phyloP scores from a whole-genome alignment of 2,113 vertebrate species.

The Dasyprocta punctata region DNA sequence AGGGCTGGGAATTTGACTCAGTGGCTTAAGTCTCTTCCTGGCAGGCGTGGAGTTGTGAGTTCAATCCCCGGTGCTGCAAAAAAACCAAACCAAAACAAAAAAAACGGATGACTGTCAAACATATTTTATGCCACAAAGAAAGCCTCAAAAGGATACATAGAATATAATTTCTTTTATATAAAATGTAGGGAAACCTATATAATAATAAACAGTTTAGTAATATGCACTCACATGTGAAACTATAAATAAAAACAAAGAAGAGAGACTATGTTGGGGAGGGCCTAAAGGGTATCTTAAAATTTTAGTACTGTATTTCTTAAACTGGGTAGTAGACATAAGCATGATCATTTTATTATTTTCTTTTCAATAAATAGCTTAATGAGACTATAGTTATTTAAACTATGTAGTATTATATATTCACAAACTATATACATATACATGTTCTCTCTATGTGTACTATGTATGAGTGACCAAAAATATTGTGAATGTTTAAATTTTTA shows the following conservation, averaged over 20 bases:
- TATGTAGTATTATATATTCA: neutral
- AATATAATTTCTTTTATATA: neutral
- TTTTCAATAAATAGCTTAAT: constrained; percentile 27
- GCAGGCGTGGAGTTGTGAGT: too few species aligned
- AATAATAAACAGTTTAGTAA: neutral
- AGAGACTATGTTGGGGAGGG: neutral
- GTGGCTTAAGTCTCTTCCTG: too few species aligned
- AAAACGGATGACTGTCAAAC: neutral
- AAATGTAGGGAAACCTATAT: neutral
- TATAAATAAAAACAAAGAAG: constrained; percentile 12
- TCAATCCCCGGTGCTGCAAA: too few species aligned
- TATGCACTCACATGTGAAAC: neutral
- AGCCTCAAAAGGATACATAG: neutral
- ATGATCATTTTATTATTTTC: constrained; percentile 22
- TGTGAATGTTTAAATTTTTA: neutral
- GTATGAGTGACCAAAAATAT: neutral
- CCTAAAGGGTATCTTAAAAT: neutral
- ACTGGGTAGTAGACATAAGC: neutral
- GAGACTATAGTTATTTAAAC: neutral
- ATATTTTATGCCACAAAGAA: neutral
- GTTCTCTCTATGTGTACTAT: neutral
- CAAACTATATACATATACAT: neutral
- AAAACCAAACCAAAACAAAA: too few species aligned
- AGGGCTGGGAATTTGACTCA: too few species aligned
- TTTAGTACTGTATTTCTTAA: constrained; percentile 20